Evolutionary conservation across 2,797 vertebrate species (phyloP), one percentile per base, ranked within the genome.

Genomic region (Tapera naevia): DNA sequence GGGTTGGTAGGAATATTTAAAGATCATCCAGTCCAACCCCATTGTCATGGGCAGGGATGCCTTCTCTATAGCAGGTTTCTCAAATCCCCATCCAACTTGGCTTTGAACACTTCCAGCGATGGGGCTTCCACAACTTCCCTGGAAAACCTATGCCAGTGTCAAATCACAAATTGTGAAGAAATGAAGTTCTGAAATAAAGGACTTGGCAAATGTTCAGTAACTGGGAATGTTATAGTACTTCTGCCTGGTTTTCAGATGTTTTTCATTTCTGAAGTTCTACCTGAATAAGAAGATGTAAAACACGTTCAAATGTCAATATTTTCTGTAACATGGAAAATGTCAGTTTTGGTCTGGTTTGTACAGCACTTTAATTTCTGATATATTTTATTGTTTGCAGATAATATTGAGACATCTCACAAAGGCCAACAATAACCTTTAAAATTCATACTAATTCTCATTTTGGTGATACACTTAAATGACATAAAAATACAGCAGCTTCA

Each of bases 21-120:
- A 37, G 25, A 30, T 27, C 10, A n/a, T 37, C 41, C 41, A 12
- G 8, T 79, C 48, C 10, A 41, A 6, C 0, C 0, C 5, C 5
- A 9, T n/a, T 70, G 57, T 30, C 18, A 19, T 24, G 8, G 22
- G 7, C 35, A 53, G 23, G 15, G 41, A 33, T 17, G 7, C 4
- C 32, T 48, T 5, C 16, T 28, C 10, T 43, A 32, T 46, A 53
- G 2, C 12, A 41, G 27, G 19, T 53, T 48, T 30, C 11, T 66
- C 13, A 66, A 62, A 67, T 27, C 16, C 9, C 10, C 8, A 2
- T 71, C 17, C 17, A 57, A 5, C 62, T 32, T 80, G 37, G 10
- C 30, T 28, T 48, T 4, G 11, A 61, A 15, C 37, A 19, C 21
- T 33, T 75, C 13, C 10, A 62, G 2, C 19, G 32, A 19, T 2